Conservation (phyloP, 2,797 vertebrate genomes). For the Holocentrus rufus region DNA sequence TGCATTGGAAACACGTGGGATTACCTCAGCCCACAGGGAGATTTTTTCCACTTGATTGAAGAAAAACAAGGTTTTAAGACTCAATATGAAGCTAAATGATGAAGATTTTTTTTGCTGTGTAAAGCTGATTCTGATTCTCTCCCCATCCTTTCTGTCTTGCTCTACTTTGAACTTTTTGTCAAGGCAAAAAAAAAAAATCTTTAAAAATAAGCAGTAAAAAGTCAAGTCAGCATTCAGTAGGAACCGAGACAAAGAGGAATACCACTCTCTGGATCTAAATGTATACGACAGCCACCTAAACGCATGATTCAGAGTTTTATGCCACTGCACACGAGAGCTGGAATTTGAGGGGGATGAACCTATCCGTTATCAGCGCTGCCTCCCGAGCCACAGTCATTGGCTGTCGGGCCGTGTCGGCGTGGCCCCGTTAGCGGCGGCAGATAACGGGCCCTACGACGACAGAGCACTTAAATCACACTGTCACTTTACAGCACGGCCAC, state of each 20-base stretch:
- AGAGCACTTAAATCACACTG: slow-evolving; percentile 78
- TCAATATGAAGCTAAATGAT: too few species aligned
- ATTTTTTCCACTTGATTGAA: too few species aligned
- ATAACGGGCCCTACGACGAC: slow-evolving; percentile 67
- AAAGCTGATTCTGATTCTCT: too few species aligned
- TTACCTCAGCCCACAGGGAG: too few species aligned
- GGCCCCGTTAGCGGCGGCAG: slow-evolving; percentile 61
- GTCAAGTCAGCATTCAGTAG: not conserved
- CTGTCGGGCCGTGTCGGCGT: slow-evolving; percentile 62
- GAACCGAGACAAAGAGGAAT: slow-evolving; percentile 12
- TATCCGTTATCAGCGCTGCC: slow-evolving; percentile 58
- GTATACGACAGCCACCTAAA: slow-evolving; percentile 51
- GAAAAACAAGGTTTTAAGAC: too few species aligned
- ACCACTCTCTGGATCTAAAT: slow-evolving; percentile 22
- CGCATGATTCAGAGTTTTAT: slow-evolving; percentile 36
- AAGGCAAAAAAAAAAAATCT: not conserved
- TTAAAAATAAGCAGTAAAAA: not conserved
- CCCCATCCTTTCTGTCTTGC: too few species aligned
- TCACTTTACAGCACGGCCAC: slow-evolving; percentile 72
- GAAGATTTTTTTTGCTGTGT: too few species aligned
- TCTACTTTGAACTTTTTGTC: too few species aligned
- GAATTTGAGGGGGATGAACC: slow-evolving; percentile 36
- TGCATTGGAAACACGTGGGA: too few species aligned
- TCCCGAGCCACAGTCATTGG: slow-evolving; percentile 57
- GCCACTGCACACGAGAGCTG: slow-evolving; percentile 42